A percentile compares a stretch with the other conserved stretches of the same genome.
Evolutionary conservation across 2,888 invertebrate genomes (phyloP).

Genomic region (Norana najaformis): DNA sequence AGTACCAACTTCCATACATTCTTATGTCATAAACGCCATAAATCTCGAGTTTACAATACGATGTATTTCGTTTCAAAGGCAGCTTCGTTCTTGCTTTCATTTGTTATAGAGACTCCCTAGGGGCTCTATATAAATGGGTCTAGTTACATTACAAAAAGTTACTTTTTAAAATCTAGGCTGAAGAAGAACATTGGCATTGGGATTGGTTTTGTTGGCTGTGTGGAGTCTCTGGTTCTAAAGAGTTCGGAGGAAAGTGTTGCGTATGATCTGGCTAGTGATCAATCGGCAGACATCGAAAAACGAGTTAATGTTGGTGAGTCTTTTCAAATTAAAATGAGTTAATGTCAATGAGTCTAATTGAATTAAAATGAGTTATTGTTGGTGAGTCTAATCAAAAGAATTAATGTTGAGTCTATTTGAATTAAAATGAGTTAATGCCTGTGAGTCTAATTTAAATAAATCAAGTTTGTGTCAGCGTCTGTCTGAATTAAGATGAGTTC

Average conservation of each 20-base stretch:
- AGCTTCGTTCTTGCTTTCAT: not conserved
- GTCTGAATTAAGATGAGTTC: not conserved
- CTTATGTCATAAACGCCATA: no score
- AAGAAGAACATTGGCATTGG: slow-evolving; percentile 25
- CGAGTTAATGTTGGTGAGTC: slow-evolving; percentile 18
- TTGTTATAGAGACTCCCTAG: not conserved
- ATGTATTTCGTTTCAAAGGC: not conserved
- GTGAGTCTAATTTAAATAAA: not conserved
- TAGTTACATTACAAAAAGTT: not conserved
- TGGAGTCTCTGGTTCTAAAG: slow-evolving; percentile 79
- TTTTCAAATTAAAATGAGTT: not conserved
- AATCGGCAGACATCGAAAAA: slow-evolving; percentile 20
- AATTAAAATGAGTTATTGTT: not conserved
- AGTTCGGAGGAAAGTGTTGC: slow-evolving; percentile 64
- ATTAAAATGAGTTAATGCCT: no score
- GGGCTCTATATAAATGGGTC: not conserved
- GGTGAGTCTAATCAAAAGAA: no score
- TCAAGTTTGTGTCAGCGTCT: not conserved
- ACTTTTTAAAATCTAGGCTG: not conserved
- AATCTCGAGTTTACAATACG: no score
- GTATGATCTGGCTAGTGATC: slow-evolving; percentile 66
- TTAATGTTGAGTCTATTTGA: no score
- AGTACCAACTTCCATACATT: not conserved
- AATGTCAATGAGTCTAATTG: not conserved
- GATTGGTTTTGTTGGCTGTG: slow-evolving; percentile 70